Evolutionary conservation across 2,797 vertebrate species (phyloP), one percentile per base, ranked within the genome.

Genomic region (Coracias cyanogaster): DNA sequence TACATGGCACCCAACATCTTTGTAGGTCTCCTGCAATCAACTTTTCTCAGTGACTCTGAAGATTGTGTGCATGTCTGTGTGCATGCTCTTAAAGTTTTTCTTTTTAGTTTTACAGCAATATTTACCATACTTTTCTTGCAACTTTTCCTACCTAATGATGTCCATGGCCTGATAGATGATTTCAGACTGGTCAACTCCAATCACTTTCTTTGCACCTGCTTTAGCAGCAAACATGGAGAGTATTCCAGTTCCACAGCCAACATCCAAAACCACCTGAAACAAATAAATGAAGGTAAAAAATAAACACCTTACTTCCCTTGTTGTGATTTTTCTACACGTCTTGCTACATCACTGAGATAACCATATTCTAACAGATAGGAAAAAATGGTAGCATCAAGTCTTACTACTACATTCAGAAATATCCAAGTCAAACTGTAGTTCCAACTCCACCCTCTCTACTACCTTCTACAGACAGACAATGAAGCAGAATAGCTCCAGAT

Each of bases 121-220:
- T 79, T 61, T 82, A 84, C 21, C 19, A 35, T 16, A 28, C 9
- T 71, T 74, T 26, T 18, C 51, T 69, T 48, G 82, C 82, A 85
- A 76, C 18, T 66, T 28, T 3, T 86, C 97, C 97, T 96, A 99
- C 99, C 99, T 98, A 95, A 99, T 97, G 22, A 99, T 99, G 96
- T 99, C 99, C 99, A 99, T 99, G 76, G 99, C 99, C 94, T 99
- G 99, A 96, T 99, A 99, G 96, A 99, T 96, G 82, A 99, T 99
- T 94, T 99, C 99, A 48, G 99, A 99, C 48, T 99, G 99, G 98
- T 99, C 99, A 0, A 99, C 99, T 37, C 98, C 99, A 64, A 99
- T 98, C 61, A 99, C 99, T 74, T 97, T 98, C 94, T 98, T 99
- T 10, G 99, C 99, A 2, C 99, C 99, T 2, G 98, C 98, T 97